A percentile compares a stretch with the other conserved stretches of the same genome.
phyloP scores from a whole-genome alignment of 1,140 invertebrate genomes.

The Drusus annulatus region DNA sequence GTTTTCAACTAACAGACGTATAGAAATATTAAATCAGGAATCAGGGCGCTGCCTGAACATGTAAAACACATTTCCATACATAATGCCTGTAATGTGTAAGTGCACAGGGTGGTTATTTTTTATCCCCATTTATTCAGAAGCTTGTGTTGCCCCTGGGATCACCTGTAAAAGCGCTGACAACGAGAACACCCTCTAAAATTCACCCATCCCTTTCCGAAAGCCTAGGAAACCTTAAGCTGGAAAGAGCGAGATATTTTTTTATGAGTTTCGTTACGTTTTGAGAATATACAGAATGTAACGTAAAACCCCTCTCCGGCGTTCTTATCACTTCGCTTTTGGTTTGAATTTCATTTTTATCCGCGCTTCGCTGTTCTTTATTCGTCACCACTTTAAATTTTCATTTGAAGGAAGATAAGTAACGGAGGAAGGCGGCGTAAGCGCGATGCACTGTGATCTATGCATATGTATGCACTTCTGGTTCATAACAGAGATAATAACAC shows the following conservation, averaged over 20 bases:
- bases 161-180: constrained; percentile 42
- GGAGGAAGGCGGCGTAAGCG: neutral
- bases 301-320: constrained; percentile 29
- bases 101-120: constrained; percentile 40
- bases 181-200: neutral
- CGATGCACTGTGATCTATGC: constrained; percentile 9
- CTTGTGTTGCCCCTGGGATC: constrained; percentile 46
- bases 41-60: neutral
- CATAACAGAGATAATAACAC: too few species aligned
- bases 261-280: neutral
- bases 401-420: constrained; percentile 40
- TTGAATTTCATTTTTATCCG: constrained; percentile 55
- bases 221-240: neutral
- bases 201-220: neutral
- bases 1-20: too few species aligned
- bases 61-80: constrained; percentile 7
- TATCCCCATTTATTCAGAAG: constrained; percentile 43
- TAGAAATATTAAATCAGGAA: too few species aligned
- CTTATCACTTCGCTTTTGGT: constrained; percentile 57
- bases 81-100: constrained; percentile 28
- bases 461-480: too few species aligned
- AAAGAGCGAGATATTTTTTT: constrained; percentile 21
- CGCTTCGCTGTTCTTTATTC: constrained; percentile 48
- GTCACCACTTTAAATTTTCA: constrained; percentile 56
- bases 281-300: constrained; percentile 37